A percentile compares a stretch with the other conserved stretches of the same genome.
These are phyloP conservation scores for Lasioglossum oenotherae DNA, from an alignment of 2,888 invertebrate genomes.

Conservation along the genomic window DNA sequence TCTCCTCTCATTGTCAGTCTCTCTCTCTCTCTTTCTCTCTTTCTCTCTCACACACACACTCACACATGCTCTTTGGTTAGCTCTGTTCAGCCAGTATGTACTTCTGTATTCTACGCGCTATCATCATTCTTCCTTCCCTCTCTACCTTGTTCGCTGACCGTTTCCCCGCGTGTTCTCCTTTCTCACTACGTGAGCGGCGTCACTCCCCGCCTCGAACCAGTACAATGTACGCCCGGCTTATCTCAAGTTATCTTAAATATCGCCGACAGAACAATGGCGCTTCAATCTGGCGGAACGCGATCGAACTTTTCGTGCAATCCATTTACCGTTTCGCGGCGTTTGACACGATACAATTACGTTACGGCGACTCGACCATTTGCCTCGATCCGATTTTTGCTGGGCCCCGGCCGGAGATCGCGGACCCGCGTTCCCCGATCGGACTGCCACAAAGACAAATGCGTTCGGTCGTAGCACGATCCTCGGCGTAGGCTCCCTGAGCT, in stretches of 20 bases:
- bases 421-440: background rate
- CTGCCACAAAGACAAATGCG: conserved; percentile 5
- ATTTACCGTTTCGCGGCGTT: conserved; percentile 47
- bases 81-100: conserved; percentile 6
- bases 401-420: background rate
- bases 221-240: conserved; percentile 31
- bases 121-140: conserved; percentile 44
- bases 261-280: conserved; percentile 58
- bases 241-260: conserved; percentile 58
- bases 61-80: background rate
- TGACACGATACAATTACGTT: conserved; percentile 41
- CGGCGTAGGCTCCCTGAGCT: background rate
- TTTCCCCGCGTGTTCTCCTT: conserved; percentile 34
- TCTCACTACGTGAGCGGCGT: conserved; percentile 8
- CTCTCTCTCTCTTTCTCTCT: background rate
- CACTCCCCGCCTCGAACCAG: conserved; percentile 12
- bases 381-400: conserved; percentile 3
- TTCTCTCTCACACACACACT: background rate
- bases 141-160: conserved; percentile 23
- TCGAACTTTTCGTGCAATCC: conserved; percentile 37
- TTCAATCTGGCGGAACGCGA: conserved; percentile 54
- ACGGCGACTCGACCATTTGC: conserved; percentile 21
- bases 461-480: background rate
- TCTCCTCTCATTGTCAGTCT: background rate
- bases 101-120: conserved; percentile 51